Base-by-base conservation (phyloP, 1,140 invertebrate species). In the Akabosia matsudoensis region DNA sequence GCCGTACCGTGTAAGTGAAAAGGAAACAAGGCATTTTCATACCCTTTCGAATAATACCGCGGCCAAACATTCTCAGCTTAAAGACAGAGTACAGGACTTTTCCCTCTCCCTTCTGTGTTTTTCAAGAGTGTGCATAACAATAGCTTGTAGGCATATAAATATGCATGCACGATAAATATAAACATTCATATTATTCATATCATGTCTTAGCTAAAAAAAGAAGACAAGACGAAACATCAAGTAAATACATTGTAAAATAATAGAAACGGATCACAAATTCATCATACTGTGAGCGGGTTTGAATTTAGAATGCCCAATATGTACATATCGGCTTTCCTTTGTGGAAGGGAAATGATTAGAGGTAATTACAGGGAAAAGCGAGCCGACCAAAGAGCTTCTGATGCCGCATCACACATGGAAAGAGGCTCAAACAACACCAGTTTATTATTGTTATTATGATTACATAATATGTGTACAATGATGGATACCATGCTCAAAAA, bases 311-410 rank as follows among this genome's bases (percentile, higher is more conserved):
- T 80, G 79, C 64, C 78, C 76, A 74, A 72, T 72, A 37, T 61
- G 70, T 78, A 77, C 61, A 76, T 73, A 78, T 79, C 78, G 80
- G 78, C 79, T 77, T 81, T 79, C 73, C 79, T 81, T 81, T 79
- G 79, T 78, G 74, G 52, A 79, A 77, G 78, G 78, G 78, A 79
- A 81, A 81, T 81, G 80, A 81, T 81, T 81, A 81, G 77, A 78
- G 77, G 80, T 81, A 81, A 81, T 81, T 81, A 81, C 80, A 81
- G 80, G 80, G 78, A 79, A 81, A 81, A 79, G 77, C 77, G 78
- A 81, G 80, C 80, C 80, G 80, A 81, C 80, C n/a, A 76, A 78
- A 74, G 78, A 81, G 80, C 78, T 79, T 81, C 78, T 79, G 80
- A 79, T 79, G 78, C 78, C 78, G 77, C 80, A 70, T 79, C 78